Evolutionary conservation across 2,797 vertebrate genomes (phyloP).

Genomic region (Cryptoprocta ferox): DNA sequence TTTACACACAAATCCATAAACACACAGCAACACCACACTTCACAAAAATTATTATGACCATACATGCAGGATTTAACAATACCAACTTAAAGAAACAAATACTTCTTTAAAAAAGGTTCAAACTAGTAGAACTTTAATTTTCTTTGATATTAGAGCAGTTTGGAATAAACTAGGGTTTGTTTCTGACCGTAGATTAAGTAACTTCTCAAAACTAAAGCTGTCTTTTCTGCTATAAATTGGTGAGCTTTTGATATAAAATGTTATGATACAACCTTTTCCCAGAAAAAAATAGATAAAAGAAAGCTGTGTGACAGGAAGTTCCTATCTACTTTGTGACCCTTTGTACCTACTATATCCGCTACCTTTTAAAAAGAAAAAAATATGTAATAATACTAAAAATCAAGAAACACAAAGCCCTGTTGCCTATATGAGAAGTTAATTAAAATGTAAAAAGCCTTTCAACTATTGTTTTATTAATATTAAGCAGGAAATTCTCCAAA

Average conservation of each 20-base stretch:
- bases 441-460: conserved; percentile 4
- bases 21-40: conserved; percentile 51
- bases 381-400: background rate
- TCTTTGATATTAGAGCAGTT: background rate
- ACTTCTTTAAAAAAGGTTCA: conserved; percentile 4
- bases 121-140: conserved; percentile 35
- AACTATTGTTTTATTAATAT: conserved; percentile 44
- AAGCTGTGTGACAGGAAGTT: conserved; percentile 47
- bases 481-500: conserved; percentile 50
- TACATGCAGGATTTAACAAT: conserved; percentile 47
- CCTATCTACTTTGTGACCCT: conserved; percentile 55
- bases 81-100: conserved; percentile 24
- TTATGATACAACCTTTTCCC: conserved; percentile 39
- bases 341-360: background rate
- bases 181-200: conserved; percentile 26
- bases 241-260: background rate
- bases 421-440: conserved; percentile 46
- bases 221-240: conserved; percentile 64
- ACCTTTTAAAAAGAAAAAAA: conserved; percentile 55
- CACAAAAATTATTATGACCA: conserved; percentile 73
- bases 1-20: conserved; percentile 43
- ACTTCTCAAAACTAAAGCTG: conserved; percentile 29
- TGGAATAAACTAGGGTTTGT: conserved; percentile 61
- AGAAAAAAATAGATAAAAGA: conserved; percentile 69
- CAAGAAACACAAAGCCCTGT: conserved; percentile 54